Base-by-base conservation (phyloP, 2,797 vertebrate species). In the Hippoglossus hippoglossus region DNA sequence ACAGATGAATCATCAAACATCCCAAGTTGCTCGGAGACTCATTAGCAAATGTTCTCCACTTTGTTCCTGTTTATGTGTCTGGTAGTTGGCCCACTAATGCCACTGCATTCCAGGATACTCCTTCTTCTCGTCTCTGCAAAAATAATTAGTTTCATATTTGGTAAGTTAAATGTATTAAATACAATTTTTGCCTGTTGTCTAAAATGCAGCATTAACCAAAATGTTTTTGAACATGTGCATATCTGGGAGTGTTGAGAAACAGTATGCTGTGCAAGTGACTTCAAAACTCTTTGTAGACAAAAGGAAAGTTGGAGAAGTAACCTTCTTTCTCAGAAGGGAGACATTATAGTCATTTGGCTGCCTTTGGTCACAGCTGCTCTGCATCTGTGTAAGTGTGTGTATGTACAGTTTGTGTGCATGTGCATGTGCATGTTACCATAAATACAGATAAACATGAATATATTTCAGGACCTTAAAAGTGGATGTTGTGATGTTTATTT, bases 251-350 rank as follows among this genome's bases (percentile, higher is more conserved):
- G 50, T 22, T 1, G 21, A 19, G 12, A 70, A 46, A 22, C 10
- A 31, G 31, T 24, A 24, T 36, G 25, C 52, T 67, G 22, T 8
- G 34, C 26, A 25, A 24, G 16, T 57, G 6, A 68, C 59, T 57
- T 69, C 75, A 41, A 71, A 80, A 79, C 55, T 53, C 39, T 34
- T 73, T 50, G 31, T 59, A 61, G 63, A 57, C 39, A 56, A 16
- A 26, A 50, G 59, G 64, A 70, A 55, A 26, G 24, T 67, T 76
- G 76, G 31, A 79, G 58, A 19, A n/a, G 6, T 50, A 51, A 46
- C 52, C 50, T 55, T 81, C 72, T 82, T 88, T 89, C 81, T 81
- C 73, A 74, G 75, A 89, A 88, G 16, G 63, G 19, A 57, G 62
- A 55, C 19, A 9, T 8, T 54, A 51, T 57, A 36, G 10, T 31